A percentile compares a stretch with the other conserved stretches of the same genome.
Conservation (phyloP, 2,888 invertebrate species). For the Himalopsyche anomala region DNA sequence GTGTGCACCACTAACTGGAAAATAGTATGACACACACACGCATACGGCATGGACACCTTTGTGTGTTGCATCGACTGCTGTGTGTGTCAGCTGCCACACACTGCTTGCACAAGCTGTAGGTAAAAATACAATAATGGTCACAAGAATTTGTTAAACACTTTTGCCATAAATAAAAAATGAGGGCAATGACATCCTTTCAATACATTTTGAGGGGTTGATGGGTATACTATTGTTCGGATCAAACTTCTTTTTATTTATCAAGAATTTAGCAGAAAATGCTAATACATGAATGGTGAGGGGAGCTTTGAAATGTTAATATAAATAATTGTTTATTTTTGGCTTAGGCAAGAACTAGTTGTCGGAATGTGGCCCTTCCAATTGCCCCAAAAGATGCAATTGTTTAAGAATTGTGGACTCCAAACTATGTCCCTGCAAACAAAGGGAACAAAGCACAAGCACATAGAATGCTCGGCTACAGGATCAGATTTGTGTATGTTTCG, state of each 20-base stretch:
- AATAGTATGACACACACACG: slow-evolving; percentile 1
- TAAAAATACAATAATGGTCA: slow-evolving; percentile 55
- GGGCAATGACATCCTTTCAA: slow-evolving; percentile 58
- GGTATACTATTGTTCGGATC: slow-evolving; percentile 58
- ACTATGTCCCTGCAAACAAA: too few relatives aligned
- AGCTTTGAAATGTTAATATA: too few relatives aligned
- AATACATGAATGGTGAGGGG: too few relatives aligned
- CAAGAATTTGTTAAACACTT: slow-evolving; percentile 52
- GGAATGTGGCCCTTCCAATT: too few relatives aligned
- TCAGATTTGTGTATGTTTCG: too few relatives aligned
- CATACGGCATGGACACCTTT: not conserved
- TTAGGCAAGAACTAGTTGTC: too few relatives aligned
- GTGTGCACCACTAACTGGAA: slow-evolving; percentile 53
- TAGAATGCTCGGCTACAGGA: too few relatives aligned
- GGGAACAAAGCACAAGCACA: too few relatives aligned
- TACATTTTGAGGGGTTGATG: slow-evolving; percentile 68
- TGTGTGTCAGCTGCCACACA: slow-evolving; percentile 47
- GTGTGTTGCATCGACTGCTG: slow-evolving; percentile 39
- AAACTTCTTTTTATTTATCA: not conserved
- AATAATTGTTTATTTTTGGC: too few relatives aligned
- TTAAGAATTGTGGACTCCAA: too few relatives aligned
- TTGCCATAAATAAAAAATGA: slow-evolving; percentile 48
- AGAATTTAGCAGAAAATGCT: not conserved
- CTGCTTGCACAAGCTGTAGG: slow-evolving; percentile 42
- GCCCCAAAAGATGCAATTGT: too few relatives aligned